Conservation (phyloP, 1,140 invertebrate genomes). For the Sitobion miscanthi region DNA sequence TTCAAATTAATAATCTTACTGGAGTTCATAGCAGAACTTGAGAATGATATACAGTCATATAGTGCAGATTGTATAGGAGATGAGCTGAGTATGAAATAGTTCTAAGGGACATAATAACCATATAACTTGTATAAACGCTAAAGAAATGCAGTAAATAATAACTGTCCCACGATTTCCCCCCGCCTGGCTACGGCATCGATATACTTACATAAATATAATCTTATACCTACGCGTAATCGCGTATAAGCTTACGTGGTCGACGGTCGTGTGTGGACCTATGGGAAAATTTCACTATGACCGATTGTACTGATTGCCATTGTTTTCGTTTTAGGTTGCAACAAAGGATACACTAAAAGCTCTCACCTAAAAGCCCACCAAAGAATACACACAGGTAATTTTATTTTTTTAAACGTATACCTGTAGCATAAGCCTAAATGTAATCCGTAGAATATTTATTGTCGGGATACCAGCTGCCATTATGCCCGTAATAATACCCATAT, state of each 20-base stretch:
- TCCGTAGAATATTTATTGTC: neutral
- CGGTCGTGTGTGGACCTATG: neutral
- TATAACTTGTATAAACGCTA: neutral
- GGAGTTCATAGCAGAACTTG: too few species aligned
- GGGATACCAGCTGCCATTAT: neutral
- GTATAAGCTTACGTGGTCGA: neutral
- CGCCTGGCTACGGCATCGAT: neutral
- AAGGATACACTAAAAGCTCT: slow-evolving; percentile 98
- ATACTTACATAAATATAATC: neutral
- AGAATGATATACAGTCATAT: too few species aligned
- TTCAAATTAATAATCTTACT: too few species aligned
- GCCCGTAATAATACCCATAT: neutral
- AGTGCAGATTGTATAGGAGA: too few species aligned
- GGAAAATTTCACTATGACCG: neutral
- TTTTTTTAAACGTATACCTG: neutral
- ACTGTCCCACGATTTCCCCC: neutral
- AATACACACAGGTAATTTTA: slow-evolving; percentile 90
- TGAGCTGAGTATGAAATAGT: neutral
- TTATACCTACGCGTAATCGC: too few species aligned
- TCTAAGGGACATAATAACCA: neutral
- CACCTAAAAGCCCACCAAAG: slow-evolving; percentile 98
- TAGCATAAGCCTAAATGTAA: neutral
- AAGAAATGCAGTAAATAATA: neutral
- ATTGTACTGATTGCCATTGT: neutral
- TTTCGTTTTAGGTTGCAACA: slow-evolving; percentile 83